Conservation (phyloP, 2,113 vertebrate species). For the Tyto alba region DNA sequence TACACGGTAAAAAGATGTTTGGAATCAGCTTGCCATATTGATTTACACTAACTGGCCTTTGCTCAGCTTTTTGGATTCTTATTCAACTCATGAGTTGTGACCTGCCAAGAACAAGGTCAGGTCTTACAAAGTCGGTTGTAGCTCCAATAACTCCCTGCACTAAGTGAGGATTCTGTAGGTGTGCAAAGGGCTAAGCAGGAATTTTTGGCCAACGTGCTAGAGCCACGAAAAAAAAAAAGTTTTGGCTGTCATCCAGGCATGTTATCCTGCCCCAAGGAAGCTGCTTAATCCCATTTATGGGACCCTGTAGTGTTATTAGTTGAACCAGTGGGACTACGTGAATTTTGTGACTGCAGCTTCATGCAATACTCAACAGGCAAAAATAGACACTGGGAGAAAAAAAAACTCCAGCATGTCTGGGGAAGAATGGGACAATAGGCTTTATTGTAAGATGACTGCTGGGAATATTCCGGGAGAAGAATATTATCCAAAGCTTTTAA, state of each 20-base stretch:
- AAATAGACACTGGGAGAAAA: not conserved
- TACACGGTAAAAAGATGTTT: not conserved
- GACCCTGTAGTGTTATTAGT: not conserved
- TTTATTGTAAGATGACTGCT: not conserved
- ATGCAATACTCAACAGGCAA: not conserved
- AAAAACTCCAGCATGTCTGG: not conserved
- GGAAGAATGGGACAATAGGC: not conserved
- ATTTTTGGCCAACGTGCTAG: not conserved
- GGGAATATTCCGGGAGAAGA: not conserved
- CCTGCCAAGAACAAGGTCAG: conserved; percentile 3
- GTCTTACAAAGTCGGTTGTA: not conserved
- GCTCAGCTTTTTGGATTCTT: not conserved
- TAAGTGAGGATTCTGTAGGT: not conserved
- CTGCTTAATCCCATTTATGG: conserved; percentile 5
- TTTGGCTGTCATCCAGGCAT: not conserved
- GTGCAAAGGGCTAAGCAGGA: not conserved
- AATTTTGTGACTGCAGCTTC: not conserved
- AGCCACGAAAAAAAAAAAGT: not conserved
- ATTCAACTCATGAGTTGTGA: not conserved
- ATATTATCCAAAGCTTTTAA: not conserved
- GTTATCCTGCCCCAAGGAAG: not conserved
- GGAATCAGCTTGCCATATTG: conserved; percentile 38
- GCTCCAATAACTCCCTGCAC: not conserved
- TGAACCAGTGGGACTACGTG: not conserved
- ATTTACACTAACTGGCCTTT: conserved; percentile 28